A percentile compares a stretch with the other conserved stretches of the same genome.
Evolutionary conservation across 2,888 invertebrate genomes (phyloP).

Genomic region (Eupithecia pulchellata): DNA sequence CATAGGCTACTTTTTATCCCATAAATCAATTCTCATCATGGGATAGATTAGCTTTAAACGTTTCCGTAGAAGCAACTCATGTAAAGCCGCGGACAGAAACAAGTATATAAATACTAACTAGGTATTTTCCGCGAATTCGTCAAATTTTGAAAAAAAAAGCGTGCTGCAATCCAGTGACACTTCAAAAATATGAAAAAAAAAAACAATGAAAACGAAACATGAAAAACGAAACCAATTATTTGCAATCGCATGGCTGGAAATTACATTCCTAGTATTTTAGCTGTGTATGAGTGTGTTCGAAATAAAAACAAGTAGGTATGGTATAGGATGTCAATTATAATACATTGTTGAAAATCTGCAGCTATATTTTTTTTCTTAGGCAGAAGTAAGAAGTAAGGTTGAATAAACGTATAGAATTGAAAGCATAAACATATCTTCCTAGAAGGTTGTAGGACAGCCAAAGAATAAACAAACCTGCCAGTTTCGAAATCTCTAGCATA

Average conservation of each 20-base stretch:
- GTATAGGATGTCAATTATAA: too few species aligned
- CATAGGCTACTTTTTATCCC: not conserved
- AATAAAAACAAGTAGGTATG: not conserved
- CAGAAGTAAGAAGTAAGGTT: too few species aligned
- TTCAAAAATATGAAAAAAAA: too few species aligned
- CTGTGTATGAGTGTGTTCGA: not conserved
- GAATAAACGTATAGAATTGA: too few species aligned
- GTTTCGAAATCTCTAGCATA: not conserved
- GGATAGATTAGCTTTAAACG: not conserved
- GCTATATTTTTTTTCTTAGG: too few species aligned
- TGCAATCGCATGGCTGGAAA: slow-evolving; percentile 14
- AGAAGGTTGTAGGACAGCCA: too few species aligned
- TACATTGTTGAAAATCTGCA: too few species aligned
- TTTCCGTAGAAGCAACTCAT: not conserved
- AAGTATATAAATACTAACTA: not conserved
- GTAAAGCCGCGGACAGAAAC: not conserved
- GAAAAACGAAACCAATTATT: slow-evolving; percentile 31
- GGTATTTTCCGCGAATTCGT: too few species aligned
- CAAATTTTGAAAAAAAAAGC: not conserved
- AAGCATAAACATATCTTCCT: too few species aligned
- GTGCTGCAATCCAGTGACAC: not conserved
- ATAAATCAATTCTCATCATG: not conserved
- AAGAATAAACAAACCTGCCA: too few species aligned
- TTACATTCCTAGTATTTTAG: slow-evolving; percentile 2
- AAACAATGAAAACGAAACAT: too few species aligned